Percentiles rank a stretch among this genome's conserved stretches.
Evolutionary conservation across 2,888 invertebrate species (phyloP).

Genomic region (Rhopalosiphum nymphaeae): DNA sequence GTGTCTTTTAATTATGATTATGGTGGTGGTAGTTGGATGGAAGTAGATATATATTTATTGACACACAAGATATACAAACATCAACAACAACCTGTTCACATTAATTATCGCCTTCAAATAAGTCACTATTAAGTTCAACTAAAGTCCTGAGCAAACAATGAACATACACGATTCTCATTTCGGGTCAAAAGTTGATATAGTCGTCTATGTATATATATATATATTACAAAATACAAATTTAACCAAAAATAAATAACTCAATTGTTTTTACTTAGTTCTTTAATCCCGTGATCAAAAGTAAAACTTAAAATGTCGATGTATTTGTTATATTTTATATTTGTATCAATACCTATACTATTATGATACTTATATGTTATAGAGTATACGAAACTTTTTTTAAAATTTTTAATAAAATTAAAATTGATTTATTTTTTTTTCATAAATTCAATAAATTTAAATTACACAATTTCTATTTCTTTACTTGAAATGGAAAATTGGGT

Average conservation of each 20-base stretch:
- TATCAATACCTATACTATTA: neutral
- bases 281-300: neutral
- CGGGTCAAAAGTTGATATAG: conserved; percentile 36
- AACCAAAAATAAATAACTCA: neutral
- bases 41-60: neutral
- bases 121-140: neutral
- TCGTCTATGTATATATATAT: neutral
- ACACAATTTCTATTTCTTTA: neutral
- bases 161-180: neutral
- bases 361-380: neutral
- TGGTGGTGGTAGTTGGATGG: neutral
- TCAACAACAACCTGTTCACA: conserved; percentile 37
- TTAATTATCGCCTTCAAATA: conserved; percentile 30
- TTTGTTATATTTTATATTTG: neutral
- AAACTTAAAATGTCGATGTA: neutral
- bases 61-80: neutral
- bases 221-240: conserved; percentile 24
- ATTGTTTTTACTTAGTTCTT: neutral
- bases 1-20: neutral
- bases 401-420: neutral
- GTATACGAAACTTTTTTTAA: neutral
- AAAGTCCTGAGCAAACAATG: conserved; percentile 14
- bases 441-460: neutral
- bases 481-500: neutral
- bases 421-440: neutral